Evolutionary conservation across 2,888 invertebrate species (phyloP).

Genomic region (Eristalinus aeneus): DNA sequence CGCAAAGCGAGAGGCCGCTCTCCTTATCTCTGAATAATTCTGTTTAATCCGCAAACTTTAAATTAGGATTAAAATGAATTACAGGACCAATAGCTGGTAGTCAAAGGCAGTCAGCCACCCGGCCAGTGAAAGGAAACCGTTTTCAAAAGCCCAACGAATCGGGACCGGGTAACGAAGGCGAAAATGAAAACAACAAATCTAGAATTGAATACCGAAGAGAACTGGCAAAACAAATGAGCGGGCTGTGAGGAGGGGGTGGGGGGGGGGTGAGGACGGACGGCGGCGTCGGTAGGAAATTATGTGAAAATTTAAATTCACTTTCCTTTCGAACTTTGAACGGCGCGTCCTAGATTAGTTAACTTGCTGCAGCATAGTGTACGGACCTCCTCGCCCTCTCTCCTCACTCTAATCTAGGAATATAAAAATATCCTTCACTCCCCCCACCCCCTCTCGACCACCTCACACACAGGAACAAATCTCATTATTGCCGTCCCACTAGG

Average conservation of each 20-base stretch:
- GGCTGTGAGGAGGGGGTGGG: not conserved
- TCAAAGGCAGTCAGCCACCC: not conserved
- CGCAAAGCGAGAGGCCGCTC: not conserved
- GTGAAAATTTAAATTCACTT: constrained; percentile 58
- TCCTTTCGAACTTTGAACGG: constrained; percentile 41
- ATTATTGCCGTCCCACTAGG: constrained; percentile 45
- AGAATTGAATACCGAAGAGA: not conserved
- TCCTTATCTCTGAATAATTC: constrained; percentile 41
- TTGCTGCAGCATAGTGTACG: constrained; percentile 1
- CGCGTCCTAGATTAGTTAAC: constrained; percentile 54
- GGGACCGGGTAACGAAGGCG: not conserved
- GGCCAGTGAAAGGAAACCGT: not conserved
- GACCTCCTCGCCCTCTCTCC: not conserved
- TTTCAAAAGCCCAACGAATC: not conserved
- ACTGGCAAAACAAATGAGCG: not conserved
- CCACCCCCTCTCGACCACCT: not conserved
- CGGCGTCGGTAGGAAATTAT: not conserved
- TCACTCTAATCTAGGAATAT: constrained; percentile 53
- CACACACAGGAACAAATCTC: constrained; percentile 48
- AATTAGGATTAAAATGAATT: constrained; percentile 55
- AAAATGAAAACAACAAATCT: not conserved
- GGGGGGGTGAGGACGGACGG: too few relatives aligned
- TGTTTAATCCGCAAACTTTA: constrained; percentile 50
- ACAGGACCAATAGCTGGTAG: constrained; percentile 23
- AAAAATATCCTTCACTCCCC: constrained; percentile 7